Base-by-base conservation (phyloP, 2,113 vertebrate genomes). In the Ibidorhyncha struthersii region DNA sequence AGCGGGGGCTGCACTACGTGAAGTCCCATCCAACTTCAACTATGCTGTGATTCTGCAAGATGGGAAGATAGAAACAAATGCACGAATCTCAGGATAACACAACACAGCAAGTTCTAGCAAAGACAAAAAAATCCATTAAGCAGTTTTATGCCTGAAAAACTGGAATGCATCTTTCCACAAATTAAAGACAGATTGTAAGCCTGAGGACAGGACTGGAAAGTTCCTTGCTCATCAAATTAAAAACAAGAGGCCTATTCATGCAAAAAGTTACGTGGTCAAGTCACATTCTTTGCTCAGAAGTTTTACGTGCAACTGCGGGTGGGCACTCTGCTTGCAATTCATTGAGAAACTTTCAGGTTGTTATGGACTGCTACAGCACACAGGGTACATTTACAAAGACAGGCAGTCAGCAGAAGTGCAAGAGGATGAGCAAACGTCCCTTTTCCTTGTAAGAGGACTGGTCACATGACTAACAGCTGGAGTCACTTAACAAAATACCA, bases 121-220 rank as follows among this genome's bases (percentile, higher is more conserved):
- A 96, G 96, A 63, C 70, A 97, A 96, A 96, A 93, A 95, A 88
- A 76, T 59, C 88, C 41, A 25, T 89, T 97, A 55, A 97, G 95
- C 55, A 86, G 87, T 95, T 98, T 90, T 96, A 95, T 83, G 96
- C 93, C 94, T 98, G 93, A 97, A 98, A 98, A 97, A 97, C 83
- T 97, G 97, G 95, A 98, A 97, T 82, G 90, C 80, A 97, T 97
- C 96, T 97, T 97, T 96, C 96, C 93, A 45, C 74, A 98, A 98
- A 98, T 98, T 98, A 96, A 98, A 98, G 96, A 98, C 98, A 98
- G 97, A 98, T 82, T 98, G 87, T 86, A 97, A 97, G 97, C 88
- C 80, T 9, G 95, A 96, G 94, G 96, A 97, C 95, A 97, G 92
- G 89, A 90, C 91, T 98, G 96, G 97, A 98, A 98, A 98, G 94